Percentiles rank a stretch among this genome's conserved stretches.
phyloP scores from a whole-genome alignment of 2,888 invertebrate genomes.

The Vesta saturnalis region DNA sequence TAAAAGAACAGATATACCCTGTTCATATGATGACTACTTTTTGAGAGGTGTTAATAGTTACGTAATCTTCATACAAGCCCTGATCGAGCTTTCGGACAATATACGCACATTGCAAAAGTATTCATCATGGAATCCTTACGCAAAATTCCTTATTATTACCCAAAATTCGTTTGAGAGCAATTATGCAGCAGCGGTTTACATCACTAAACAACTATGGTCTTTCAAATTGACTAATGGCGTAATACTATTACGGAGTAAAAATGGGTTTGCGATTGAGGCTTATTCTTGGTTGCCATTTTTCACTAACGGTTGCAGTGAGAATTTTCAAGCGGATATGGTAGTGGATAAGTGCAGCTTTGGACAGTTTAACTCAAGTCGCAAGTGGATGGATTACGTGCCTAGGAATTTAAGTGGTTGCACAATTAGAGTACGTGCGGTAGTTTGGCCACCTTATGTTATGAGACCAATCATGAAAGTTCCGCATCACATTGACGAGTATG shows the following conservation, averaged over 20 bases:
- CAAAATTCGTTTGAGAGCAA: slow-evolving; percentile 36
- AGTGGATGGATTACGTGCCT: slow-evolving; percentile 51
- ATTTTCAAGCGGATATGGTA: slow-evolving; percentile 37
- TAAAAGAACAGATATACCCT: background rate
- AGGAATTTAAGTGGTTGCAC: slow-evolving; percentile 51
- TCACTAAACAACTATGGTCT: background rate
- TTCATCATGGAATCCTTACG: slow-evolving; percentile 43
- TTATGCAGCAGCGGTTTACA: background rate
- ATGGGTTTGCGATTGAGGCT: slow-evolving; percentile 41
- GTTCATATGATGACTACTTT: background rate
- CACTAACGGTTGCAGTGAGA: slow-evolving; percentile 46
- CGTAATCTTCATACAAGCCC: slow-evolving; percentile 24
- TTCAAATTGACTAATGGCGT: background rate
- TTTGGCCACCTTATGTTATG: slow-evolving; percentile 54
- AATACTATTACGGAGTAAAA: slow-evolving; percentile 21
- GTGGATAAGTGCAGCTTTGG: slow-evolving; percentile 46
- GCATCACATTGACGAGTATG: slow-evolving; percentile 12
- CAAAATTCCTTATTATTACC: slow-evolving; percentile 45
- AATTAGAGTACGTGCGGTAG: slow-evolving; percentile 49
- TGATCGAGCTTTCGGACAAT: slow-evolving; percentile 26
- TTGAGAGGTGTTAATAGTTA: background rate
- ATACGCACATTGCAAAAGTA: slow-evolving; percentile 26
- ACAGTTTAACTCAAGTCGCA: slow-evolving; percentile 20
- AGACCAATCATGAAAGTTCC: slow-evolving; percentile 39
- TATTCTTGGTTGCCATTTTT: slow-evolving; percentile 51